Percentiles rank a stretch among this genome's conserved stretches.
Evolutionary conservation across 2,888 invertebrate species (phyloP).

Genomic region (Diaperis boleti): DNA sequence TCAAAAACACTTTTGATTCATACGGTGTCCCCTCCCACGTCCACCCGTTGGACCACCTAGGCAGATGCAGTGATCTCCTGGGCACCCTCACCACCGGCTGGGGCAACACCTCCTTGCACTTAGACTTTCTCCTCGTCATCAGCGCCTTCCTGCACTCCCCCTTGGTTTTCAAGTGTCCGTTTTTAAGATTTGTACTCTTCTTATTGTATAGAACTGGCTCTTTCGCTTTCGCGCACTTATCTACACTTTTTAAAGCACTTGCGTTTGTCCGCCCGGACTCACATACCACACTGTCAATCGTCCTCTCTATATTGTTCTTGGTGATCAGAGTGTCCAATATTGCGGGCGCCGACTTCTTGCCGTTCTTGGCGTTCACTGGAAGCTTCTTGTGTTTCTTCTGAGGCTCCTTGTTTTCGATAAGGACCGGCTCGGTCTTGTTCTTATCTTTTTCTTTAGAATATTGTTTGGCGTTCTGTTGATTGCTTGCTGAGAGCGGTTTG

Average conservation of each 20-base stretch:
- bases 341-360: slow-evolving; percentile 55
- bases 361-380: slow-evolving; percentile 44
- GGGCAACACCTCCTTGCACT: slow-evolving; percentile 53
- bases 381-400: slow-evolving; percentile 45
- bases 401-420: slow-evolving; percentile 42
- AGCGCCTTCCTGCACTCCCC: slow-evolving; percentile 40
- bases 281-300: slow-evolving; percentile 66
- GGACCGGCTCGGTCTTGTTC: slow-evolving; percentile 21
- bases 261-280: slow-evolving; percentile 52
- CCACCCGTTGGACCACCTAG: slow-evolving; percentile 94
- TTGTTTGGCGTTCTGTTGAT: slow-evolving; percentile 55
- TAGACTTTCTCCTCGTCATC: slow-evolving; percentile 57
- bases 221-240: slow-evolving; percentile 66
- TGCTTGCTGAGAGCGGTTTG: slow-evolving; percentile 60
- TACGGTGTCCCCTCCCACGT: slow-evolving; percentile 88
- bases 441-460: slow-evolving; percentile 50
- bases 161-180: slow-evolving; percentile 44
- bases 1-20: slow-evolving; percentile 86
- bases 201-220: slow-evolving; percentile 58
- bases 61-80: slow-evolving; percentile 63
- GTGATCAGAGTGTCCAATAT: slow-evolving; percentile 71
- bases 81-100: slow-evolving; percentile 53
- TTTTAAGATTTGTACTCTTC: slow-evolving; percentile 49
- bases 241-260: slow-evolving; percentile 65
- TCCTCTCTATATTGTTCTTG: slow-evolving; percentile 72